Evolutionary conservation across 2,888 invertebrate genomes (phyloP), one percentile per base, ranked within the genome.

Genomic region (Muschampia plurimacula): DNA sequence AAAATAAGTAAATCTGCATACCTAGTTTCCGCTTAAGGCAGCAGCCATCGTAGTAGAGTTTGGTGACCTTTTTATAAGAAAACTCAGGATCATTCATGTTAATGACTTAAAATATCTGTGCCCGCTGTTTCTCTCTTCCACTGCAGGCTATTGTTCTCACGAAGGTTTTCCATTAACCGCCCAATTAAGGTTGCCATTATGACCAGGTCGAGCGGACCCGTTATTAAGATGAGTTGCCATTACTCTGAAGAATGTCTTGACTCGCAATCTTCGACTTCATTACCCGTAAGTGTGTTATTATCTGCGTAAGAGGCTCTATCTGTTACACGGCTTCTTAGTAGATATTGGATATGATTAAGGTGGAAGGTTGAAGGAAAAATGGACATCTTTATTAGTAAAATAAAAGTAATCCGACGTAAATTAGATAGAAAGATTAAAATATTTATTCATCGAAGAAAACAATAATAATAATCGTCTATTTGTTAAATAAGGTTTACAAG

Each of bases 181-280:
- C 83, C 84, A 86, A 89, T 89, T 88, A 86, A 82, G 83, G 73
- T 74, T 73, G 77, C 79, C 79, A 83, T 83, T 81, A 79, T 77
- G 74, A 76, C 49, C 62, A 55, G 75, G 77, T 67, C 74, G 74
- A 68, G 75, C 66, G 55, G 75, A 76, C 74, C 76, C 67, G 73
- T 77, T 74, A 75, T 77, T 74, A 74, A 74, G 79, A 80, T 76
- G 77, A 77, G 75, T 77, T 72, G 75, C 74, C 63, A 77, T 79
- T 79, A 78, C 72, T 74, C 74, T 73, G 72, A 79, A 67, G 74
- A 76, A 67, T 72, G 74, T 73, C 76, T 73, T 59, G 69, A 72
- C 69, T 75, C 73, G 57, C 68, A 74, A 74, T 74, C 74, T 75
- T 71, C 52, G 60, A 57, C 36, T 68, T 67, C 68, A 68, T 68